Evolutionary conservation across 2,888 invertebrate species (phyloP), one percentile per base, ranked within the genome.

Genomic region (Protodeltote pygarga): DNA sequence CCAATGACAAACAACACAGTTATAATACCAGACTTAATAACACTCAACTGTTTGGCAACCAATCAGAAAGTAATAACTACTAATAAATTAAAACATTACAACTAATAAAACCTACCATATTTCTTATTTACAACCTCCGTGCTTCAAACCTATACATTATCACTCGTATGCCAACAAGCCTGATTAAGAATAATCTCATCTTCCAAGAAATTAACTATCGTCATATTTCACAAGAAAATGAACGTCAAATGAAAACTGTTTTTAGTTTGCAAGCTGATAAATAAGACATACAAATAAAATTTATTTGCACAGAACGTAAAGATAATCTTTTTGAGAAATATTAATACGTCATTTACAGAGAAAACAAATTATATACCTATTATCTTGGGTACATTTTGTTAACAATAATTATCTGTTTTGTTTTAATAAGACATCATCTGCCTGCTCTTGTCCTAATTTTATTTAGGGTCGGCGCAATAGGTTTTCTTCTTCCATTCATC

Each of bases 291-390:
- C 25, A 41, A 55, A 65, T 42, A 49, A 17, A 1, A 3, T 16
- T 2, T 53, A 32, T 63, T 63, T 63, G 32, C 27, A 6, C 2
- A 25, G 20, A 34, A 29, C 8, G 32, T 25, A 23, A 34, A 24
- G 34, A 41, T 41, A 48, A 38, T 45, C 21, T 19, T 49, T 54
- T 49, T 42, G 13, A 46, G 65, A 53, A 62, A 31, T 61, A 46
- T 37, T 33, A 46, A 19, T 10, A 34, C 58, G 13, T 32, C 4
- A 25, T 8, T 20, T 31, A 16, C 19, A 38, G 14, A 20, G 11
- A 38, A 51, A 44, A 44, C 19, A 35, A 42, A 31, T 16, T 4
- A 2, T 3, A 21, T 31, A 29, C 38, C 53, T 38, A 34, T 1
- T 9, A 19, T 31, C 4, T 0, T 13, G 52, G 61, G 44, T 52